These are phyloP conservation scores for Ataeniobius toweri DNA, from an alignment of 2,797 vertebrate species.

Conservation along the genomic window DNA sequence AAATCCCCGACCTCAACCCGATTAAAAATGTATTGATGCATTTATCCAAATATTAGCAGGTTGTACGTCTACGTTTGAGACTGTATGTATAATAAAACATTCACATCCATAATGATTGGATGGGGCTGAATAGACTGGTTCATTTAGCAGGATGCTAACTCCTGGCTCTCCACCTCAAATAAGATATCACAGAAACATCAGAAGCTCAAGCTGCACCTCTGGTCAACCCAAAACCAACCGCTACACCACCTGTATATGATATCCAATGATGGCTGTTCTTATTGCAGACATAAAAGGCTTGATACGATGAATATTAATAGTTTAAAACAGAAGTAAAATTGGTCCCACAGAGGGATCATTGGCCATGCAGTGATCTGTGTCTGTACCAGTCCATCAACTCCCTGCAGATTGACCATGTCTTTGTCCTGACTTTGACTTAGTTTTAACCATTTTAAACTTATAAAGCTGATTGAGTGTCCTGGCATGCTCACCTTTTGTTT, in stretches of 20 bases:
- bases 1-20: no score
- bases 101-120: background rate
- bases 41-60: background rate
- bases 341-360: background rate
- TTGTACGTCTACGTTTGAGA: background rate
- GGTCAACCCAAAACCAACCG: no score
- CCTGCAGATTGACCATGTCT: conserved; percentile 29
- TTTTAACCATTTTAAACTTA: conserved; percentile 14
- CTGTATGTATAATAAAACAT: background rate
- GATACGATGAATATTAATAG: background rate
- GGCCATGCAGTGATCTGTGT: background rate
- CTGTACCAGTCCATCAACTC: conserved; percentile 44
- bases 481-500: conserved; percentile 66
- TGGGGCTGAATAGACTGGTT: background rate
- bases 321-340: background rate
- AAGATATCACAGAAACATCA: background rate
- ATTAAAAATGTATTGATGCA: background rate
- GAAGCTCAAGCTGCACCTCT: background rate
- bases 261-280: background rate
- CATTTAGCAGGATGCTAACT: background rate
- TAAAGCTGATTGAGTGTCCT: conserved; percentile 85
- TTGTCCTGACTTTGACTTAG: conserved; percentile 33
- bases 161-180: background rate
- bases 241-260: background rate
- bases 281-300: background rate